These are phyloP conservation scores for Sarcophaga subvicina DNA, from an alignment of 2,888 invertebrate species.

Conservation along the genomic window DNA sequence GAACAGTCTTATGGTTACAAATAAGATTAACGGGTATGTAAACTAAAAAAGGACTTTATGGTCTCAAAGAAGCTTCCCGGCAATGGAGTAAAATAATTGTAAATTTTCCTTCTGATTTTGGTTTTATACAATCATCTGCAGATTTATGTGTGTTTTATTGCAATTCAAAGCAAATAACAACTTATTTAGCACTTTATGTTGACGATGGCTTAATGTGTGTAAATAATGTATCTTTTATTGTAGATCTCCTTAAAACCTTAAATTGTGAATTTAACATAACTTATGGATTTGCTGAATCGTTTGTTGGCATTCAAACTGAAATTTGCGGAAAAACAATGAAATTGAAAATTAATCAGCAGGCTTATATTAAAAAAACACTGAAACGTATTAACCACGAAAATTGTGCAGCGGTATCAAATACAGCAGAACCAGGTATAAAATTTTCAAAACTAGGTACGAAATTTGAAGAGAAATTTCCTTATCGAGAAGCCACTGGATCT, in stretches of 20 bases:
- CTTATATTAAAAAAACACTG: slow-evolving; percentile 18
- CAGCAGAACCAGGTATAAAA: slow-evolving; percentile 17
- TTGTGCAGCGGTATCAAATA: slow-evolving; percentile 36
- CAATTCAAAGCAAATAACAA: not conserved
- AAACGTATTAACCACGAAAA: slow-evolving; percentile 39
- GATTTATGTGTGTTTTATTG: slow-evolving; percentile 62
- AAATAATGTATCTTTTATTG: slow-evolving; percentile 41
- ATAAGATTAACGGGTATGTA: slow-evolving; percentile 60
- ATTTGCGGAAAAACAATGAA: slow-evolving; percentile 26
- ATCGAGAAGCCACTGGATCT: slow-evolving; percentile 44
- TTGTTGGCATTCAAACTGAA: slow-evolving; percentile 50
- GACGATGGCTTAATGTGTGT: slow-evolving; percentile 71
- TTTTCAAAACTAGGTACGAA: slow-evolving; percentile 12
- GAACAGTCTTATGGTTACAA: slow-evolving; percentile 68
- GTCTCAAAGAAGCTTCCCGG: slow-evolving; percentile 62
- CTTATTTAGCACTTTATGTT: slow-evolving; percentile 71
- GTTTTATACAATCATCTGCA: slow-evolving; percentile 58
- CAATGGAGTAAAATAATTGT: slow-evolving; percentile 63
- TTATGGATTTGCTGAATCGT: slow-evolving; percentile 52
- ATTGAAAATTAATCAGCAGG: slow-evolving; percentile 39
- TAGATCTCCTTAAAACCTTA: slow-evolving; percentile 15
- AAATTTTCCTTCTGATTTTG: slow-evolving; percentile 48
- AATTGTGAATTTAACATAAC: slow-evolving; percentile 44
- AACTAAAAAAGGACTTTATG: slow-evolving; percentile 66
- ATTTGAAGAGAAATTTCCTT: slow-evolving; percentile 8